Base-by-base conservation (phyloP, 2,113 vertebrate species). In the Salvelinus alpinus region DNA sequence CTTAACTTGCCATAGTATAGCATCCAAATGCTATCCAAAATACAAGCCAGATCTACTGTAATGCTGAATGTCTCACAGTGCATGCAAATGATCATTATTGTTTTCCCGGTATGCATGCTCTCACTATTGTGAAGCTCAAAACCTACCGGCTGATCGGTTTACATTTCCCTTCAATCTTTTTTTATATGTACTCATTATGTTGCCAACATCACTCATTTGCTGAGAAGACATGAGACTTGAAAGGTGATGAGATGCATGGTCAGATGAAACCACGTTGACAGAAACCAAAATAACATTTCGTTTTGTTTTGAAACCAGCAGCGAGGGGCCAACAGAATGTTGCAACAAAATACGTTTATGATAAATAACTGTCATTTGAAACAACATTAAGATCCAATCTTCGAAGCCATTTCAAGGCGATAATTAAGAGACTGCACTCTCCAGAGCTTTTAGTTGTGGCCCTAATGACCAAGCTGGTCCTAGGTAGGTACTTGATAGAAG, bases 321-420 rank as follows among this genome's bases (percentile, higher is more conserved):
- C 5, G 2, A 66, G 24, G 38, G 14, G 64, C 25, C 64, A 66
- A 47, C 16, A 71, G 38, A 44, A 60, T 70, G 64, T 24, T 57
- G 44, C 24, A 5, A 54, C 1, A 16, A 34, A 67, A 64, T 3
- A 54, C 1, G 3, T 70, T 18, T 24, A 4, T 73, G 65, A 70
- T 80, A 44, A 76, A 22, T 24, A 8, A 64, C 34, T 18, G 31
- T 5, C n/a, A 51, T 67, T 81, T 48, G 38, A 6, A 69, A 73
- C 14, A 77, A 22, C 18, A 29, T 74, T 81, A 77, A 59, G 79
- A 77, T 65, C 34, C n/a, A 16, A 77, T 77, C 57, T 74, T 16
- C 16, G 34, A 67, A 67, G 27, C 54, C 60, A 31, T 44, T 59
- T 73, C 14, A 20, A 31, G 22, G 38, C 4, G 22, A n/a, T 62